phyloP scores from a whole-genome alignment of 2,888 invertebrate genomes.

The Cyclophora punctaria region DNA sequence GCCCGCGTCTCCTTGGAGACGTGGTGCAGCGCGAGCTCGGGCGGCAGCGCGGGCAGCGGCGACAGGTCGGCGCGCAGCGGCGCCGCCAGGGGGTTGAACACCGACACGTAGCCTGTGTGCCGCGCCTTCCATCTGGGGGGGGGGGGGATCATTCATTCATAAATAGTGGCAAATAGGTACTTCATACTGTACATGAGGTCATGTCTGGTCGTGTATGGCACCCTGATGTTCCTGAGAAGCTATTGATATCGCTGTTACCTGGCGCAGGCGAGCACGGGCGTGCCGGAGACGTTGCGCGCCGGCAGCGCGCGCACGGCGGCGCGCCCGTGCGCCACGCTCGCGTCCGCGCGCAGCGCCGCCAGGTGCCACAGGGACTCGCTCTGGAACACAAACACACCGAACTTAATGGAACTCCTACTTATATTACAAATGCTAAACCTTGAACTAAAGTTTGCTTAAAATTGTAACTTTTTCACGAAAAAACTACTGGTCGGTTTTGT shows the following conservation, averaged over 20 bases:
- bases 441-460: neutral
- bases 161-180: too few relatives aligned
- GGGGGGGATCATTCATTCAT: neutral
- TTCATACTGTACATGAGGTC: too few relatives aligned
- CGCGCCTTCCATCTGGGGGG: conserved; percentile 79
- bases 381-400: conserved; percentile 16
- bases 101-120: conserved; percentile 83
- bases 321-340: conserved; percentile 80
- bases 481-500: too few relatives aligned
- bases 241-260: conserved; percentile 73
- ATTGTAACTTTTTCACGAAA: too few relatives aligned
- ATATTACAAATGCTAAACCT: neutral
- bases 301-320: conserved; percentile 58
- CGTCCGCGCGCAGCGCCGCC: conserved; percentile 59
- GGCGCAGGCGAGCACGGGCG: conserved; percentile 76
- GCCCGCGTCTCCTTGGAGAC: conserved; percentile 65
- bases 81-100: conserved; percentile 77
- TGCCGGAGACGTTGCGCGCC: conserved; percentile 45
- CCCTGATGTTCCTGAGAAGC: too few relatives aligned
- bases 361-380: conserved; percentile 36
- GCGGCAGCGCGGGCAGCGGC: conserved; percentile 63
- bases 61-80: conserved; percentile 74
- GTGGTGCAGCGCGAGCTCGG: conserved; percentile 74
- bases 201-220: too few relatives aligned
- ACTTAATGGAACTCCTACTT: neutral